Conservation (phyloP, 2,797 vertebrate species). For the Novumbra hubbsi region DNA sequence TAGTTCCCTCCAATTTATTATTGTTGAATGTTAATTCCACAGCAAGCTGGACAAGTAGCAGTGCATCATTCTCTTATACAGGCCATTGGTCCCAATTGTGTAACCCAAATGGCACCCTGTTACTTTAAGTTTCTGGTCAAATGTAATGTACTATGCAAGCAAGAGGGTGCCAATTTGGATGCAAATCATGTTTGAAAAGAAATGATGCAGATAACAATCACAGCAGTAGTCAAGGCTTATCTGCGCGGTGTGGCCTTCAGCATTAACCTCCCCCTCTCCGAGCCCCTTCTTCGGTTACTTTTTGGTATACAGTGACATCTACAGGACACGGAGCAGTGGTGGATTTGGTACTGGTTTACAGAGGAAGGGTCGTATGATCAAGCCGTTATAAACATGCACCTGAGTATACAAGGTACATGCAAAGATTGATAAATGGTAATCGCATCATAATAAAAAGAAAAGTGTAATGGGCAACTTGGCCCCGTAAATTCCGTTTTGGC, state of each 20-base stretch:
- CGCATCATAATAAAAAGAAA: background rate
- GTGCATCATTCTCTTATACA: background rate
- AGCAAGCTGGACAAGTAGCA: background rate
- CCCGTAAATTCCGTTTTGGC: background rate
- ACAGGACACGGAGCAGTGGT: slow-evolving; percentile 25
- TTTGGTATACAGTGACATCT: slow-evolving; percentile 45
- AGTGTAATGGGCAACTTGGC: background rate
- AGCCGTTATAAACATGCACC: background rate
- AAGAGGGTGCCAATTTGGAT: background rate
- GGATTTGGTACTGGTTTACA: background rate
- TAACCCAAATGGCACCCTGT: background rate
- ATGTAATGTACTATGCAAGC: background rate
- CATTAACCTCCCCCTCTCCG: too few species aligned
- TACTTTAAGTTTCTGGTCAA: background rate
- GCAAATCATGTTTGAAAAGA: background rate
- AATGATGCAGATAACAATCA: background rate
- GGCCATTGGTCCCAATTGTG: background rate
- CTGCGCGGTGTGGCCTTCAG: slow-evolving; percentile 11
- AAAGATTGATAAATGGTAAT: background rate
- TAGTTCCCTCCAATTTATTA: background rate
- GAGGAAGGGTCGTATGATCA: too few species aligned
- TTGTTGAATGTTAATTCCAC: background rate
- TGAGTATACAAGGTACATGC: background rate
- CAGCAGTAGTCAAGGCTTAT: slow-evolving; percentile 4
- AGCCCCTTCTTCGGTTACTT: background rate